Percentiles rank a stretch among this genome's conserved stretches.
These are phyloP conservation scores for Phocoena sinus DNA, from an alignment of 2,113 vertebrate species.

Conservation along the genomic window DNA sequence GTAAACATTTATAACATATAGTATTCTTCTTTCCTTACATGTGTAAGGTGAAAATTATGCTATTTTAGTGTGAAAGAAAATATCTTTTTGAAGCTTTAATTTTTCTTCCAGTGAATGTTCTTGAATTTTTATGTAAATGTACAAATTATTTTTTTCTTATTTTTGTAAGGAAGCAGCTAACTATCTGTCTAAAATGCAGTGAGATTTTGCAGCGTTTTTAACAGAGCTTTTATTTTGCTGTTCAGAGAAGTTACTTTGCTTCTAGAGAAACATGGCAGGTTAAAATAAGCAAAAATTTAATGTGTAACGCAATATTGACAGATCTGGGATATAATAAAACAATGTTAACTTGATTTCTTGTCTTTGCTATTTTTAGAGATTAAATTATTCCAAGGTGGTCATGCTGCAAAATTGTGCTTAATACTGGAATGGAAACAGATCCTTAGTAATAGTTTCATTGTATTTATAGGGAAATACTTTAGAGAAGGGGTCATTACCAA, in stretches of 20 bases:
- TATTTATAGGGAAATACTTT: background rate
- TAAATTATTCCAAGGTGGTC: background rate
- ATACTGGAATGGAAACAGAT: background rate
- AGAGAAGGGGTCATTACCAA: background rate
- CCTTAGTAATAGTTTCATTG: background rate
- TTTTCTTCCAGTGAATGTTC: background rate
- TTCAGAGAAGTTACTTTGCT: slow-evolving; percentile 15
- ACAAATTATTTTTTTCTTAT: slow-evolving; percentile 41
- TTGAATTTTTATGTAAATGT: slow-evolving; percentile 35
- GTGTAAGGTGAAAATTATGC: background rate
- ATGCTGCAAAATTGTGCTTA: background rate
- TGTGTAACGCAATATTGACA: background rate
- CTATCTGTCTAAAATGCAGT: background rate
- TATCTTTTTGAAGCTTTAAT: background rate
- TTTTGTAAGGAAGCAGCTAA: slow-evolving; percentile 40
- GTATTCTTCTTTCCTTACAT: background rate
- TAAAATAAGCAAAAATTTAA: slow-evolving; percentile 8
- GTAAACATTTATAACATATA: background rate
- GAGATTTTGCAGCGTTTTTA: background rate
- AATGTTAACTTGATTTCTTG: slow-evolving; percentile 21
- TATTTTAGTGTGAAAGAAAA: background rate
- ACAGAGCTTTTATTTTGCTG: slow-evolving; percentile 14
- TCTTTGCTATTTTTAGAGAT: slow-evolving; percentile 15
- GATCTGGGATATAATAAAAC: background rate
- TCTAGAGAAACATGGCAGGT: background rate